phyloP scores from a whole-genome alignment of 2,113 vertebrate species.

The Rhabdomys dilectus region DNA sequence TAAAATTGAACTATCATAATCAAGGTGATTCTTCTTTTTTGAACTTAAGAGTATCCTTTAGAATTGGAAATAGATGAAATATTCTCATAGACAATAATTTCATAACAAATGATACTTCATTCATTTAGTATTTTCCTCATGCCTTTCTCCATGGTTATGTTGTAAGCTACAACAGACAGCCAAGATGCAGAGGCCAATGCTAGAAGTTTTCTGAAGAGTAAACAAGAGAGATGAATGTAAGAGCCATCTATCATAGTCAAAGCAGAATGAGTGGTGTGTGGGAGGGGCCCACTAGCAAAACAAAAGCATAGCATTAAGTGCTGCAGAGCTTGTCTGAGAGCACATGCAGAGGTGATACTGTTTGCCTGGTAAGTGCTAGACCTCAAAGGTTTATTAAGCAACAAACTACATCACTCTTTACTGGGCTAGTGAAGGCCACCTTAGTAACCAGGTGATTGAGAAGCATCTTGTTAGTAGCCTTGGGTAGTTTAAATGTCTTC shows the following conservation, averaged over 20 bases:
- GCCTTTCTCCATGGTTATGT: not conserved
- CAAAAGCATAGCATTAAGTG: not conserved
- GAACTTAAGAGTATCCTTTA: not conserved
- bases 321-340: not conserved
- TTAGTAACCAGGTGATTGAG: not conserved
- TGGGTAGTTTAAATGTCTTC: slow-evolving; percentile 31
- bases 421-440: not conserved
- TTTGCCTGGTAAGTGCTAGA: not conserved
- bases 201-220: not conserved
- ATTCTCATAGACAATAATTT: not conserved
- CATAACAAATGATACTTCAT: not conserved
- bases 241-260: not conserved
- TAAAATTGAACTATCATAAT: not conserved
- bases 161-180: not conserved
- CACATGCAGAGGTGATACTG: rapidly evolving
- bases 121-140: not conserved
- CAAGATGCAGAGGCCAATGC: not conserved
- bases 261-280: not conserved
- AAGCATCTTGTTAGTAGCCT: not conserved
- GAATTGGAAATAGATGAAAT: not conserved
- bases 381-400: not conserved
- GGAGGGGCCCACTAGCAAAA: not conserved
- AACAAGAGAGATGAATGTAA: not conserved
- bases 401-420: not conserved
- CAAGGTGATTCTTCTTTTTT: not conserved